phyloP scores from a whole-genome alignment of 2,113 vertebrate species.

The Cyanoliseus patagonus region DNA sequence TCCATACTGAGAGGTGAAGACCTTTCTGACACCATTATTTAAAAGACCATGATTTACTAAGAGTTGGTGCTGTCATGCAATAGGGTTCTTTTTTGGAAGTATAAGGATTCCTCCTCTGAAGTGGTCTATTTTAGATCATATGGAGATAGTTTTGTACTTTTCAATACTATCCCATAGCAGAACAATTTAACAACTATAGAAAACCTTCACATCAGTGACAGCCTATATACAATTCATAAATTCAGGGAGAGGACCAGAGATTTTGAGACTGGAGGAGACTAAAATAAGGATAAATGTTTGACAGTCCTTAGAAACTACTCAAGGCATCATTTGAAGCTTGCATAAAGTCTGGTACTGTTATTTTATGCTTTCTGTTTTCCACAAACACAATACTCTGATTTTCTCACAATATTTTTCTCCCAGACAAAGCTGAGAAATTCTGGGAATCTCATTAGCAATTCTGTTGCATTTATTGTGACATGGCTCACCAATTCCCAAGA shows the following conservation, averaged over 20 bases:
- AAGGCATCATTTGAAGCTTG: background rate
- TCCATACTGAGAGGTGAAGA: background rate
- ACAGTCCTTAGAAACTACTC: background rate
- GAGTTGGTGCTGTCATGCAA: background rate
- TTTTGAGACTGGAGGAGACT: background rate
- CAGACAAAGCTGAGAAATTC: constrained; percentile 43
- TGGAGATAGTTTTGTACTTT: background rate
- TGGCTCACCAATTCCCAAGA: constrained; percentile 29
- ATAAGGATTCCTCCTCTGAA: background rate
- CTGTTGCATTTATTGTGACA: constrained; percentile 39
- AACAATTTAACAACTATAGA: background rate
- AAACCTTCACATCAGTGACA: background rate
- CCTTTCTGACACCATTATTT: background rate
- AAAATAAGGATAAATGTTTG: background rate
- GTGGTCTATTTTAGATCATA: background rate
- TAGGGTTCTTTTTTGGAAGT: background rate
- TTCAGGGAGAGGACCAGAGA: background rate
- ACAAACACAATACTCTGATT: constrained; percentile 33
- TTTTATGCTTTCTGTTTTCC: constrained; percentile 37
- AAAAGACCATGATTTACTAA: background rate
- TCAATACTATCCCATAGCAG: background rate
- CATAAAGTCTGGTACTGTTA: constrained; percentile 22
- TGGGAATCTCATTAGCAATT: constrained; percentile 52
- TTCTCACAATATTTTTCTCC: constrained; percentile 39
- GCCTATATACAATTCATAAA: background rate